Evolutionary conservation across 2,888 invertebrate genomes (phyloP).

Genomic region (Elegia similella): DNA sequence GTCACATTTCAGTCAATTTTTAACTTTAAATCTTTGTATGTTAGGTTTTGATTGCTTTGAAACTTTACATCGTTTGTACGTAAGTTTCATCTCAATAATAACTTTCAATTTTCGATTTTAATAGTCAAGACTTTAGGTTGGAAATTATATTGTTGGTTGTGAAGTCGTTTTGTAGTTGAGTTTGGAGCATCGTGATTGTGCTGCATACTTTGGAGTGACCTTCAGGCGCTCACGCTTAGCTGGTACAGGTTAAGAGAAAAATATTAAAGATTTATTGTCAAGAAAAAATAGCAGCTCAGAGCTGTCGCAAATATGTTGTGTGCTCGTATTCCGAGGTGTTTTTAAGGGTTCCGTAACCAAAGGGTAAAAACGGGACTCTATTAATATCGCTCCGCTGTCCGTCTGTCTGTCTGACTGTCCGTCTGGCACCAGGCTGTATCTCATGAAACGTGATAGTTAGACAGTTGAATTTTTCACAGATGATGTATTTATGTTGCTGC

Average conservation of each 20-base stretch:
- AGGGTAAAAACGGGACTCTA: too few relatives aligned
- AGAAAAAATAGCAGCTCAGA: neutral
- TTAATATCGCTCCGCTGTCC: too few relatives aligned
- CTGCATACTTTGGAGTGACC: constrained; percentile 69
- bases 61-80: neutral
- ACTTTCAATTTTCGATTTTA: neutral
- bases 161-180: constrained; percentile 33
- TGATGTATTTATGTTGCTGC: too few relatives aligned
- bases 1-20: neutral
- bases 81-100: neutral
- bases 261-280: constrained; percentile 16
- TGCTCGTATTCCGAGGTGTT: too few relatives aligned
- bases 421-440: too few relatives aligned
- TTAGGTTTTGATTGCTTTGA: neutral
- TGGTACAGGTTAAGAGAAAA: constrained; percentile 43
- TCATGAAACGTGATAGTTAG: too few relatives aligned
- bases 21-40: neutral
- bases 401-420: too few relatives aligned
- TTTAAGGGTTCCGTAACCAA: too few relatives aligned
- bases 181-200: constrained; percentile 56
- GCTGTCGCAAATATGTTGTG: too few relatives aligned
- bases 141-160: constrained; percentile 18
- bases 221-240: constrained; percentile 63
- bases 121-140: constrained; percentile 15
- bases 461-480: too few relatives aligned